Base-by-base conservation (phyloP, 1,140 invertebrate species). In the Hesperophylax magnus region DNA sequence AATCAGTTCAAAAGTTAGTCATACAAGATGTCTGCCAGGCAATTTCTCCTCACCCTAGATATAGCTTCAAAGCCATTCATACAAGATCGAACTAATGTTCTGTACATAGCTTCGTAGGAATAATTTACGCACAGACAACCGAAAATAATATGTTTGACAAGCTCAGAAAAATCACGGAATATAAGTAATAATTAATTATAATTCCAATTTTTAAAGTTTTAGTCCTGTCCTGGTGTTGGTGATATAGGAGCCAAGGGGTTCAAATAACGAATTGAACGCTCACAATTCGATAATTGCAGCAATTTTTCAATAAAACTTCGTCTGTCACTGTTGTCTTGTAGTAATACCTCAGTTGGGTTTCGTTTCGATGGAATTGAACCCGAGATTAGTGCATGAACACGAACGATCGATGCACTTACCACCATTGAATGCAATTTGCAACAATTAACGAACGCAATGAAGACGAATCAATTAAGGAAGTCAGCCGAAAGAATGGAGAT, bases 251-350 rank as follows among this genome's bases (percentile, higher is more conserved):
- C 56, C 8, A 22, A 7, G 22, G 22, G 22, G 14, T n/a, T n/a
- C 17, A 11, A n/a, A 22, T n/a, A n/a, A 58, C 56, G n/a, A 65
- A 34, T 34, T 17, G 27, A 8, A 61, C 20, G 58, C 17, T 65
- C 63, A 27, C 67, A 71, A 71, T 39, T 71, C 31, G 67, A 47
- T 71, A 71, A 71, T 71, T 47, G 39, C 7, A n/a, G 67, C 67
- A 71, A 71, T 71, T 71, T 71, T 71, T 71, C 67, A 71, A 71
- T 71, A 47, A 53, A 65, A 61, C 11, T 20, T 20, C 27, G 63
- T 17, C 27, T 58, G 20, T 7, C n/a, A 1, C n/a, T 34, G 63
- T 65, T 65, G 63, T 65, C 63, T 65, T 65, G 2, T 65, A 17
- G 2, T 65, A 34, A 27, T 65, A 22, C 27, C 15, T 17, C 63